phyloP scores from a whole-genome alignment of 2,113 vertebrate species.

The Triplophysa tibetana region DNA sequence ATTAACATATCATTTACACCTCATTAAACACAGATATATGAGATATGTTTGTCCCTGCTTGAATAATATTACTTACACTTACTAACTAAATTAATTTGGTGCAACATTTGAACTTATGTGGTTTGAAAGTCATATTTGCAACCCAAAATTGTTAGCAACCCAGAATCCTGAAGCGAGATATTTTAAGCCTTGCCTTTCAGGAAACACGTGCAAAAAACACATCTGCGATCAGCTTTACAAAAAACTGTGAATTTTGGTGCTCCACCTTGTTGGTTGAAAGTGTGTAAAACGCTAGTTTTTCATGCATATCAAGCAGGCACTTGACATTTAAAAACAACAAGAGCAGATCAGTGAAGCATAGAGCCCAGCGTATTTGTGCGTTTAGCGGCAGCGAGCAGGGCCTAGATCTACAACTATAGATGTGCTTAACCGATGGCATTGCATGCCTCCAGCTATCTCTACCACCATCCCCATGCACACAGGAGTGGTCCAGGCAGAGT shows the following conservation, averaged over 20 bases:
- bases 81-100: not conserved
- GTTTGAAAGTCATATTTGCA: not conserved
- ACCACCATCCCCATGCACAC: constrained; percentile 76
- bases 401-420: constrained; percentile 37
- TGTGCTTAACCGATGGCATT: constrained; percentile 59
- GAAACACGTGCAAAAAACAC: not conserved
- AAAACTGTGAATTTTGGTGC: constrained; percentile 1
- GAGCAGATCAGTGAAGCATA: constrained; percentile 6
- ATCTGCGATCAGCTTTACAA: not conserved
- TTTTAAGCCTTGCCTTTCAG: constrained; percentile 1
- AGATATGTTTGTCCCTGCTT: not conserved
- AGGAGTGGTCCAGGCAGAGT: constrained; percentile 68
- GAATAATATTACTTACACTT: too few species aligned
- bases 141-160: too few species aligned
- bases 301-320: constrained; percentile 45
- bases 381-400: constrained; percentile 26
- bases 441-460: constrained; percentile 87
- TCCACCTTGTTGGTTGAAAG: not conserved
- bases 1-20: constrained; percentile 35
- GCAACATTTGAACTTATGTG: not conserved
- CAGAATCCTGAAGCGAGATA: too few species aligned
- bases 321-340: constrained; percentile 38
- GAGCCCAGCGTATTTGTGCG: constrained; percentile 16
- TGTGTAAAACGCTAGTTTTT: constrained; percentile 24
- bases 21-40: constrained; percentile 19